Conservation (phyloP, 2,113 vertebrate species). For the Lagenorhynchus albirostris region DNA sequence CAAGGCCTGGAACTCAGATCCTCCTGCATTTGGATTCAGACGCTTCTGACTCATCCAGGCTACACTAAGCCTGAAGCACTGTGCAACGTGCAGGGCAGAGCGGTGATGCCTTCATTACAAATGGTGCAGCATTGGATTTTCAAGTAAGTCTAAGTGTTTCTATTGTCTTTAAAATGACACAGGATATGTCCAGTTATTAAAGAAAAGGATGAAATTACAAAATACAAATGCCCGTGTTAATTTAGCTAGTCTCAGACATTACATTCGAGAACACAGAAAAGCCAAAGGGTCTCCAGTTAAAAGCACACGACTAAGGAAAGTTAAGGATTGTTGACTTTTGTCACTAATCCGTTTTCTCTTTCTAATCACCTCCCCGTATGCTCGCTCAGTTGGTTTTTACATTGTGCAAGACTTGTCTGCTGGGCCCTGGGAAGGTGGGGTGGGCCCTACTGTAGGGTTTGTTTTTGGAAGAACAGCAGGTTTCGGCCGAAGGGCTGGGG, state of each 20-base stretch:
- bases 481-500: constrained; percentile 95
- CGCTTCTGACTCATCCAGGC: constrained; percentile 33
- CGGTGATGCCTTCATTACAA: constrained; percentile 84
- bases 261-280: constrained; percentile 83
- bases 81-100: constrained; percentile 82
- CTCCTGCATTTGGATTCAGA: not conserved
- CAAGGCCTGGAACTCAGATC: not conserved
- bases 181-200: constrained; percentile 82
- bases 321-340: constrained; percentile 67
- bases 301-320: constrained; percentile 77
- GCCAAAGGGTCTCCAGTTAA: constrained; percentile 82
- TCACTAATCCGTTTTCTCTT: constrained; percentile 64
- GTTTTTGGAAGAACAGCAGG: constrained; percentile 95
- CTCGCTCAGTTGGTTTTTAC: constrained; percentile 80
- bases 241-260: constrained; percentile 83
- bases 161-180: constrained; percentile 82
- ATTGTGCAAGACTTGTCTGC: constrained; percentile 98
- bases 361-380: constrained; percentile 51
- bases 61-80: constrained; percentile 78
- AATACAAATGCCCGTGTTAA: constrained; percentile 86
- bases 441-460: constrained; percentile 86
- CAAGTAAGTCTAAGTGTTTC: constrained; percentile 85
- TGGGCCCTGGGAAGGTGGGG: constrained; percentile 89
- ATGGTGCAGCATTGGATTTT: constrained; percentile 86
- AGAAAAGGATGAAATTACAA: constrained; percentile 80